These are phyloP conservation scores for Rhea americana DNA, from an alignment of 2,113 vertebrate genomes.

Conservation along the genomic window DNA sequence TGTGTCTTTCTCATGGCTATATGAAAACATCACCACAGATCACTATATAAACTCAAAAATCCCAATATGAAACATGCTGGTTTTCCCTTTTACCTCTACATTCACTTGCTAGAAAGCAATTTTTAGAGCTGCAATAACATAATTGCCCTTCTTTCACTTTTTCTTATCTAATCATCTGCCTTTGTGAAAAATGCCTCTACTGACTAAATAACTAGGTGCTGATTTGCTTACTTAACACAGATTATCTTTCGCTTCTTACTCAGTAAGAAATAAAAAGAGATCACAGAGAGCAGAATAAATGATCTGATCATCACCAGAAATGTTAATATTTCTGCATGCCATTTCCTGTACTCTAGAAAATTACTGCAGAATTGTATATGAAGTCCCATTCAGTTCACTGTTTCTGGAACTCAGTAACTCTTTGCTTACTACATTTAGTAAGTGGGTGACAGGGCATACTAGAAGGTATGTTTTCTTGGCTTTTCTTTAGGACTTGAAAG, in stretches of 20 bases:
- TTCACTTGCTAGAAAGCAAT: not conserved
- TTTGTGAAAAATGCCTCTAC: not conserved
- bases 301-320: not conserved
- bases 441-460: not conserved
- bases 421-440: not conserved
- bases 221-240: not conserved
- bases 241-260: not conserved
- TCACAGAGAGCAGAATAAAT: not conserved
- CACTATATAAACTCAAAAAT: not conserved
- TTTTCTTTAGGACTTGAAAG: not conserved
- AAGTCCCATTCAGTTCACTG: not conserved
- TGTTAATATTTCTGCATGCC: not conserved
- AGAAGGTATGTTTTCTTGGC: not conserved
- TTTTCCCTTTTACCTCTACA: not conserved
- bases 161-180: not conserved
- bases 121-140: not conserved
- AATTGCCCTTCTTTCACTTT: not conserved
- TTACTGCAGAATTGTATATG: not conserved
- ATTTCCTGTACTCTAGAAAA: not conserved
- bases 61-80: not conserved
- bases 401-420: not conserved
- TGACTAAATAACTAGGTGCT: not conserved
- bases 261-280: not conserved
- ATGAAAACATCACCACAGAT: not conserved
- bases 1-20: not conserved